Conservation (phyloP, 2,888 invertebrate species). For the Belgica antarctica region DNA sequence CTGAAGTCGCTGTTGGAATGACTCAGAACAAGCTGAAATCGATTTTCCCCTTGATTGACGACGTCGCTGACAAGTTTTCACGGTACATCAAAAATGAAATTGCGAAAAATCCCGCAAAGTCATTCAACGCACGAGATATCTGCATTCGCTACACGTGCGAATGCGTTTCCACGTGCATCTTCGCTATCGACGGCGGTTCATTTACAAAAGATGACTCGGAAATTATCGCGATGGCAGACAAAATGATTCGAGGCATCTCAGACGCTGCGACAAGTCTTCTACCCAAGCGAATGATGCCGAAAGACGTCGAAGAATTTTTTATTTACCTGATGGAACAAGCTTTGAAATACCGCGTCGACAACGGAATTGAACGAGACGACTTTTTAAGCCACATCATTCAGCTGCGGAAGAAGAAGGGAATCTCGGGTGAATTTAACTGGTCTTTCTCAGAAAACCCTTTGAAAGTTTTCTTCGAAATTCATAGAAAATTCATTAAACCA, state of each 20-base stretch:
- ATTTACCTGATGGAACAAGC: conserved; percentile 46
- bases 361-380: conserved; percentile 46
- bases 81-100: conserved; percentile 29
- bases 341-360: conserved; percentile 45
- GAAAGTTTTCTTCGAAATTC: no score
- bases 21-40: conserved; percentile 46
- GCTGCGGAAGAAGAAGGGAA: conserved; percentile 47
- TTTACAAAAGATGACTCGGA: conserved; percentile 47
- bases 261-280: conserved; percentile 44
- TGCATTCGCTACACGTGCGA: conserved; percentile 45
- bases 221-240: conserved; percentile 26
- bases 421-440: conserved; percentile 45
- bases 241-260: conserved; percentile 38
- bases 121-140: conserved; percentile 31
- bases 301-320: conserved; percentile 46
- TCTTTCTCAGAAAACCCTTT: conserved; percentile 42
- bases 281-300: conserved; percentile 45
- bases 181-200: conserved; percentile 51
- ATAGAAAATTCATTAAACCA: no score
- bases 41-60: conserved; percentile 44
- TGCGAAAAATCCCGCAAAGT: conserved; percentile 44
- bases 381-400: conserved; percentile 47
- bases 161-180: conserved; percentile 50
- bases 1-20: conserved; percentile 55
- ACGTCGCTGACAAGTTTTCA: conserved; percentile 31